phyloP scores from a whole-genome alignment of 2,888 invertebrate genomes.

The Dicycla oo region DNA sequence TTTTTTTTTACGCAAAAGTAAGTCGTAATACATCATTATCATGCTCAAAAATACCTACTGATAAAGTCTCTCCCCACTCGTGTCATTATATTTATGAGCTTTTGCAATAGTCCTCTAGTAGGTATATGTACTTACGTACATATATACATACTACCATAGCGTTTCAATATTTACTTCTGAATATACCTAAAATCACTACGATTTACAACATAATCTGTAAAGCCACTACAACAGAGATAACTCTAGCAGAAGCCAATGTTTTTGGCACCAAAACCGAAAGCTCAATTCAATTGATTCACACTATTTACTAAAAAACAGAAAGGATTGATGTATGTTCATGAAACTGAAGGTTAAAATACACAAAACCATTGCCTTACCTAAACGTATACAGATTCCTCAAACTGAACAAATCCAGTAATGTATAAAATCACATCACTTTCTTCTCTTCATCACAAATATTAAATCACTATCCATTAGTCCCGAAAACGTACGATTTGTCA shows the following conservation, averaged over 20 bases:
- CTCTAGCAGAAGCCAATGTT: background rate
- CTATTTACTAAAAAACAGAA: constrained; percentile 21
- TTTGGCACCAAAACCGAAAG: constrained; percentile 32
- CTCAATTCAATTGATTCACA: constrained; percentile 8
- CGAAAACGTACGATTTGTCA: constrained; percentile 75
- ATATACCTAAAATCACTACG: background rate
- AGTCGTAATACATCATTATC: background rate
- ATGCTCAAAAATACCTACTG: background rate
- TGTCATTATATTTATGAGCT: background rate
- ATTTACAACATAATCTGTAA: background rate
- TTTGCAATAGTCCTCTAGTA: background rate
- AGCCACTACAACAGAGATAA: background rate
- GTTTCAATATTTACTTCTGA: background rate
- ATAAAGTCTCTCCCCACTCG: background rate
- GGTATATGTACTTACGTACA: background rate
- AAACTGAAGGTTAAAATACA: constrained; percentile 21
- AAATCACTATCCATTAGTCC: constrained; percentile 51
- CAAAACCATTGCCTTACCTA: constrained; percentile 61
- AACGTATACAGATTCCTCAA: constrained; percentile 25
- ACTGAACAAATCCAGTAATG: constrained; percentile 59
- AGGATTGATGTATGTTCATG: background rate
- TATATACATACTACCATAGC: background rate
- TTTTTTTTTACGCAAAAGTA: background rate
- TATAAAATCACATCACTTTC: constrained; percentile 66
- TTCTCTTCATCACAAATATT: constrained; percentile 74